Evolutionary conservation across 2,888 invertebrate species (phyloP).

Genomic region (Noctua janthe): DNA sequence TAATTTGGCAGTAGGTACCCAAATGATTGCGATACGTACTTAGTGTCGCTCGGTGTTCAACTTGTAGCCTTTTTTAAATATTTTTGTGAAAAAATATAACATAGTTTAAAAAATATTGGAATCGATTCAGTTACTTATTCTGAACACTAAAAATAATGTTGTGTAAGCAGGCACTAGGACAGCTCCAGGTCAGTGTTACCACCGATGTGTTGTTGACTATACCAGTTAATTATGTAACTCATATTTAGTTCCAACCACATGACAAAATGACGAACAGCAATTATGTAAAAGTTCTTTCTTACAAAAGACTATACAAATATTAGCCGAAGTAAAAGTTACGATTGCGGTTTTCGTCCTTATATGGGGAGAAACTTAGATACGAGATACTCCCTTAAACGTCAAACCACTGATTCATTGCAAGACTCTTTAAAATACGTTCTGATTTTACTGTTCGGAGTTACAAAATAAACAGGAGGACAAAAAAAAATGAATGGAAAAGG

Average conservation of each 20-base stretch:
- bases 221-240: not conserved
- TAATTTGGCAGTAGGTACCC: too few relatives aligned
- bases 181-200: too few relatives aligned
- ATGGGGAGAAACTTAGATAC: constrained; percentile 41
- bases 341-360: constrained; percentile 24
- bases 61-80: too few relatives aligned
- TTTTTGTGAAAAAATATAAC: too few relatives aligned
- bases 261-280: not conserved
- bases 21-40: too few relatives aligned
- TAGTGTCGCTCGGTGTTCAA: too few relatives aligned
- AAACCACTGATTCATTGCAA: constrained; percentile 20
- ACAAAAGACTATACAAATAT: constrained; percentile 31
- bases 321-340: constrained; percentile 12
- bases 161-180: too few relatives aligned
- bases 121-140: too few relatives aligned
- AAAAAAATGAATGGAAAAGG: not conserved
- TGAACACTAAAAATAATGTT: too few relatives aligned
- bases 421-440: not conserved
- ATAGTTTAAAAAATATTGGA: too few relatives aligned
- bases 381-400: constrained; percentile 9
- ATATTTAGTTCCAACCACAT: not conserved
- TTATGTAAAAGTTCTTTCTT: constrained; percentile 19
- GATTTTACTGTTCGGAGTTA: not conserved
- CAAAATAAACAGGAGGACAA: not conserved
- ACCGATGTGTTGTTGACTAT: not conserved